phyloP scores from a whole-genome alignment of 1,140 invertebrate genomes.

The Drosophila nigromelanica region DNA sequence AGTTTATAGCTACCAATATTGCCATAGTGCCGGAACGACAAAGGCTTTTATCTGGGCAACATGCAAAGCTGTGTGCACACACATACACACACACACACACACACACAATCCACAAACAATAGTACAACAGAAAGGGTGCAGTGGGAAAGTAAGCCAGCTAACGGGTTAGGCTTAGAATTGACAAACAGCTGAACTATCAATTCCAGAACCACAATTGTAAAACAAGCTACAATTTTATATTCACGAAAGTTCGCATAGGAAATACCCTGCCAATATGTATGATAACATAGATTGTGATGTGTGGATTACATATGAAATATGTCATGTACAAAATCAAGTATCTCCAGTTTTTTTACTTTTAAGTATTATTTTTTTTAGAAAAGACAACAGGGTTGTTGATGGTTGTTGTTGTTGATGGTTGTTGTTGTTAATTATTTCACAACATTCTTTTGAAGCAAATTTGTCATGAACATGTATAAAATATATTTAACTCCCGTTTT shows the following conservation, averaged over 20 bases:
- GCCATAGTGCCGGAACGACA: conserved; percentile 7
- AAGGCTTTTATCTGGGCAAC: conserved; percentile 30
- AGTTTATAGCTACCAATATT: conserved; percentile 31
- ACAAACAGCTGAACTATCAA: conserved; percentile 11
- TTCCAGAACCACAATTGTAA: conserved; percentile 5
- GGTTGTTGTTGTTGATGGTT: too few relatives aligned
- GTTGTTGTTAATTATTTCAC: too few relatives aligned
- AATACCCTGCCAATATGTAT: not conserved
- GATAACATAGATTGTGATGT: too few relatives aligned
- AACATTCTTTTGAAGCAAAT: too few relatives aligned
- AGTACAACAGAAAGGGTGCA: not conserved
- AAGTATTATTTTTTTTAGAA: not conserved
- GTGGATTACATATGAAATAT: too few relatives aligned
- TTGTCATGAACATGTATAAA: too few relatives aligned
- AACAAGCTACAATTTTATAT: not conserved
- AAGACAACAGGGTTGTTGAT: too few relatives aligned
- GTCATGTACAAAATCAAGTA: too few relatives aligned
- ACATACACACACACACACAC: conserved; percentile 3
- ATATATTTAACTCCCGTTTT: too few relatives aligned
- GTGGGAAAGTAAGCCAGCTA: conserved; percentile 1
- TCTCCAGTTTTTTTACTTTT: not conserved
- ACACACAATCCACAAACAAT: not conserved
- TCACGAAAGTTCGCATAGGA: not conserved
- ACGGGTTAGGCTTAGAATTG: conserved; percentile 15
- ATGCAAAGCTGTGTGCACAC: conserved; percentile 46